phyloP scores from a whole-genome alignment of 2,113 vertebrate genomes.

The Silurus asotus region DNA sequence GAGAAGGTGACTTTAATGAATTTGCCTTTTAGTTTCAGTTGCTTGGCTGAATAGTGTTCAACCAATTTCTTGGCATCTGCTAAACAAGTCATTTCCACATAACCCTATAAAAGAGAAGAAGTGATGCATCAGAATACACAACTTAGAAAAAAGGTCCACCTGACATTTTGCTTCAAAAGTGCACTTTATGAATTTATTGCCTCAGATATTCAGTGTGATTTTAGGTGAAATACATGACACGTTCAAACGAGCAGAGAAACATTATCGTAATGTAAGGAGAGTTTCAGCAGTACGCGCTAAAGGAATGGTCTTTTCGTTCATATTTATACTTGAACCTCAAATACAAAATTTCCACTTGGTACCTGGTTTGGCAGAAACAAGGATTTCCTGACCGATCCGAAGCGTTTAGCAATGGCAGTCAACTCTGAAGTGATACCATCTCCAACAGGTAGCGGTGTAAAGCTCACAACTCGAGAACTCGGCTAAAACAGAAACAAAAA shows the following conservation, averaged over 20 bases:
- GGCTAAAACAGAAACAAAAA: constrained; percentile 25
- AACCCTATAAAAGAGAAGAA: constrained; percentile 56
- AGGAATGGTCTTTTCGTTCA: background rate
- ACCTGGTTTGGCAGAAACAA: constrained; percentile 68
- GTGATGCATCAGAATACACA: background rate
- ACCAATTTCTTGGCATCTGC: constrained; percentile 69
- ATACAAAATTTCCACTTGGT: constrained; percentile 10
- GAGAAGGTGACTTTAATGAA: constrained; percentile 65
- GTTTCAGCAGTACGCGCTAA: background rate
- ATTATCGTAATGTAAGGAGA: background rate
- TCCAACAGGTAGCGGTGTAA: constrained; percentile 64
- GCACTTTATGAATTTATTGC: background rate
- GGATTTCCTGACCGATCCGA: constrained; percentile 64
- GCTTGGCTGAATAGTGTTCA: constrained; percentile 60
- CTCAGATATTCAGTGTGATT: background rate
- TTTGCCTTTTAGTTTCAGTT: constrained; percentile 62
- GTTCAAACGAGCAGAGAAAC: background rate
- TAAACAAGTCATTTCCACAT: constrained; percentile 65
- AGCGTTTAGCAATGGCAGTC: constrained; percentile 62
- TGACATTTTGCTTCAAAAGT: background rate
- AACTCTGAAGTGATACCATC: constrained; percentile 61
- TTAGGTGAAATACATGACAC: background rate
- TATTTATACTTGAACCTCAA: background rate
- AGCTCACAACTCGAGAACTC: constrained; percentile 67
- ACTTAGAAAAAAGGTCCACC: background rate